Conservation (phyloP, 2,888 invertebrate genomes). For the Synergus laeviventris region DNA sequence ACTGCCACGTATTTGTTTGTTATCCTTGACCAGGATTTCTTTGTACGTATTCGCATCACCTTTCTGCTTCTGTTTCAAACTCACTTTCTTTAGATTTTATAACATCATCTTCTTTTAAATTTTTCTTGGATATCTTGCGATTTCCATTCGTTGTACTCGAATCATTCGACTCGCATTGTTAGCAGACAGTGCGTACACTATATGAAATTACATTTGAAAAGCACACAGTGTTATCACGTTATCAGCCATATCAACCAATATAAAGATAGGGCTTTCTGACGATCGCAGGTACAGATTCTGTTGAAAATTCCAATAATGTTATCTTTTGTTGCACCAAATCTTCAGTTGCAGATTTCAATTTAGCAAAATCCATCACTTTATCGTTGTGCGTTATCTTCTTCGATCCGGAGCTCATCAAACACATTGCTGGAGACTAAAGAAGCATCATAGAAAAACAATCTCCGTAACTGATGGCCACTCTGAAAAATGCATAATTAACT, state of each 20-base stretch:
- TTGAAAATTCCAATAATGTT: background rate
- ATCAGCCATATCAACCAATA: constrained; percentile 32
- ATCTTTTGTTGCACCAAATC: background rate
- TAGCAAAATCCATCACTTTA: background rate
- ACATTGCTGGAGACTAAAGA: constrained; percentile 12
- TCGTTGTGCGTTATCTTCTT: background rate
- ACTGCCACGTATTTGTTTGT: background rate
- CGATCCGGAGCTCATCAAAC: background rate
- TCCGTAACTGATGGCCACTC: constrained; percentile 16
- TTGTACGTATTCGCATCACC: background rate
- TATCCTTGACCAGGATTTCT: background rate
- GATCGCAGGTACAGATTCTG: constrained; percentile 8
- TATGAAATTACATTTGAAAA: constrained; percentile 21
- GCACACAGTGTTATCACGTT: constrained; percentile 16
- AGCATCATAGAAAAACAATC: background rate
- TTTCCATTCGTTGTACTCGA: constrained; percentile 26
- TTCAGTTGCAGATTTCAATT: background rate
- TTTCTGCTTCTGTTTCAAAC: constrained; percentile 17
- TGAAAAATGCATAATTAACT: background rate
- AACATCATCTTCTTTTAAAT: background rate
- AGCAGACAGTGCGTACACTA: background rate
- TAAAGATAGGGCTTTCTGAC: background rate
- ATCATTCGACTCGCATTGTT: constrained; percentile 28
- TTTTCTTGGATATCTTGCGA: background rate
- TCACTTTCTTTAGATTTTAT: background rate